Base-by-base conservation (phyloP, 2,888 invertebrate genomes). In the Chelonus formosanus region DNA sequence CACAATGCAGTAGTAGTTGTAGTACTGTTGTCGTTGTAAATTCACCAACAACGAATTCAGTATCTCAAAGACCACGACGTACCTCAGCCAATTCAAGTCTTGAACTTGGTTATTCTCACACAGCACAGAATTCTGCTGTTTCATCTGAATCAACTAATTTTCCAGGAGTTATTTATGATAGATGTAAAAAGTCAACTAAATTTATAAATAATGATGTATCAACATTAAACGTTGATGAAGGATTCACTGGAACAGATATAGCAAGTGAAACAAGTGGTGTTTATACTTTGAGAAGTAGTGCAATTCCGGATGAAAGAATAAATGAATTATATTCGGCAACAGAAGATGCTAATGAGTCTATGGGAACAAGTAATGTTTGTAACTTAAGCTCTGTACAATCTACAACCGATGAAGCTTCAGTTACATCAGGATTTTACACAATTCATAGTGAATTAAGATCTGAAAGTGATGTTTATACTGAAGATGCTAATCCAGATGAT, bases 261-360 rank as follows among this genome's bases (percentile, higher is more conserved):
- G 92, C 92, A 10, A 94, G 94, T 70, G 93, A 93, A 83, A 94
- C 93, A 0, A 94, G 93, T 71, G 94, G 94, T 0, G 92, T 94
- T 0, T 94, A 94, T 77, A 94, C 94, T 0, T 88, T 94, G 86
- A 90, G 91, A 56, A 85, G 85, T 62, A 84, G 84, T 67, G 84
- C 81, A 48, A 83, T 83, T 73, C 80, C 83, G 58, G 84, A 83
- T 69, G 84, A 83, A 57, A 73, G 75, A 35, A 79, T 78, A 57
- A 74, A 75, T 0, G 77, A 81, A 65, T 59, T 81, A 31, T 82
- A 82, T 47, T 80, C 80, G 3, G 76, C 82, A 0, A 75, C 73
- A 36, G 76, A 73, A 3, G 78, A 80, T 50, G 77, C 77, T 4
- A 81, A 81, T 67, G 81, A 78, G 43, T 83, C 82, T 0, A 79